Conservation (phyloP, 2,888 invertebrate species). For the Zaprionus obscuricornis region DNA sequence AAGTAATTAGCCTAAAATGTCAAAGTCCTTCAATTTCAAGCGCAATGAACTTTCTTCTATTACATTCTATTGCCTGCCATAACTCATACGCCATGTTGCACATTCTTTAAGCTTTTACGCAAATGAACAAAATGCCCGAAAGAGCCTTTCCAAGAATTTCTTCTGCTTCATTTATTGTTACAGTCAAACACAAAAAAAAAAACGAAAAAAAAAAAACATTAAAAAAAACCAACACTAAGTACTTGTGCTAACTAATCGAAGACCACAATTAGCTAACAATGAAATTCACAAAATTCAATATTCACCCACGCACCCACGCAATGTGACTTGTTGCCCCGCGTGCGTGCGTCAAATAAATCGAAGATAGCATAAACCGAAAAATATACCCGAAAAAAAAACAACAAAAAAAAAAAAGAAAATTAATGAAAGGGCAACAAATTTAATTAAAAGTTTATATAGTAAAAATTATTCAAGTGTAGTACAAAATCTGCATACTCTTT, state of each 20-base stretch:
- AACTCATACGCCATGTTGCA: constrained; percentile 51
- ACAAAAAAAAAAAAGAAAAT: constrained; percentile 3
- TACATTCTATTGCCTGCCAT: constrained; percentile 25
- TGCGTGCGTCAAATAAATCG: constrained; percentile 52
- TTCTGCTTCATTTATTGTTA: background rate
- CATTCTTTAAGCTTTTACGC: constrained; percentile 50
- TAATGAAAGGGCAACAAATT: constrained; percentile 10
- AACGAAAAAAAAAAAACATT: too few relatives aligned
- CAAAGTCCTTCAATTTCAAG: constrained; percentile 27
- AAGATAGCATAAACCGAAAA: too few relatives aligned
- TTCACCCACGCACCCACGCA: constrained; percentile 13
- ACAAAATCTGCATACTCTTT: background rate
- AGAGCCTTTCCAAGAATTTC: constrained; percentile 22
- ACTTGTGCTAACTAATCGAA: constrained; percentile 65
- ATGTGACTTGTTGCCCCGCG: constrained; percentile 62
- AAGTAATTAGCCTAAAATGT: constrained; percentile 44
- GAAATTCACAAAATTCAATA: constrained; percentile 31
- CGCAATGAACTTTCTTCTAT: constrained; percentile 46
- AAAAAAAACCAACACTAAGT: too few relatives aligned
- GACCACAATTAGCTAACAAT: constrained; percentile 53
- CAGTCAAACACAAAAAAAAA: background rate
- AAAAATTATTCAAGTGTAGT: too few relatives aligned
- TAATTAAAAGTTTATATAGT: too few relatives aligned
- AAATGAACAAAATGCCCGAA: constrained; percentile 54
- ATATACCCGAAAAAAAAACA: background rate